Evolutionary conservation across 2,888 invertebrate genomes (phyloP), one percentile per base, ranked within the genome.

Genomic region (Amiota minor): DNA sequence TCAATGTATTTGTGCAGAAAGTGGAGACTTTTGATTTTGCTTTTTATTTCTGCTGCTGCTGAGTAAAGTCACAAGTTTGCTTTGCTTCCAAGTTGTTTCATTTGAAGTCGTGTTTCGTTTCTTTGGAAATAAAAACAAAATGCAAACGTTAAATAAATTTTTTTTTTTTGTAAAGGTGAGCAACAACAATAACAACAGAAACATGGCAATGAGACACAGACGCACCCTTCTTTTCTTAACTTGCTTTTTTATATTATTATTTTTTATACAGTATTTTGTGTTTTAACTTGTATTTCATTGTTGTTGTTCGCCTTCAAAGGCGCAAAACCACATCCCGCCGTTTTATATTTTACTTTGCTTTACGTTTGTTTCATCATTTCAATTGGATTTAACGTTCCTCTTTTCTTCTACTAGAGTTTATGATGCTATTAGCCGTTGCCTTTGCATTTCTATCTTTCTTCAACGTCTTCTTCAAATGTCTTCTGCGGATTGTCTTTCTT

Each of bases 301-400:
- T 64, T 72, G 65, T 62, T 75, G 72, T 73, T 71, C 74, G 78
- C 75, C 74, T 75, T 78, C 74, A 79, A 81, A 67, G 49, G 82
- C 83, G 81, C 81, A 83, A 82, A 84, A 80, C 84, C 83, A 84
- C 84, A 82, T 84, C 82, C 83, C 77, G 76, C 77, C 35, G 35
- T 35, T 35, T 35, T 35, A 35, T 35, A 35, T 35, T 35, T 35
- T 35, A 8, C 35, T 35, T 35, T 35, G 35, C 35, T 35, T 35
- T 35, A 3, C 23, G 1, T 23, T 71, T 70, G 49, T 70, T 74
- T 70, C 62, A 81, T 70, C 62, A 81, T 78, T 79, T 79, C 75
- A 77, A 75, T 73, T 71, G 73, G 10, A 18, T 59, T 59, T 11
- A 4, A n/a, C 11, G 12, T 53, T n/a, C 61, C 9, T 10, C 35